These are phyloP conservation scores for Centropus unirufus DNA, from an alignment of 2,113 vertebrate genomes.

Conservation along the genomic window DNA sequence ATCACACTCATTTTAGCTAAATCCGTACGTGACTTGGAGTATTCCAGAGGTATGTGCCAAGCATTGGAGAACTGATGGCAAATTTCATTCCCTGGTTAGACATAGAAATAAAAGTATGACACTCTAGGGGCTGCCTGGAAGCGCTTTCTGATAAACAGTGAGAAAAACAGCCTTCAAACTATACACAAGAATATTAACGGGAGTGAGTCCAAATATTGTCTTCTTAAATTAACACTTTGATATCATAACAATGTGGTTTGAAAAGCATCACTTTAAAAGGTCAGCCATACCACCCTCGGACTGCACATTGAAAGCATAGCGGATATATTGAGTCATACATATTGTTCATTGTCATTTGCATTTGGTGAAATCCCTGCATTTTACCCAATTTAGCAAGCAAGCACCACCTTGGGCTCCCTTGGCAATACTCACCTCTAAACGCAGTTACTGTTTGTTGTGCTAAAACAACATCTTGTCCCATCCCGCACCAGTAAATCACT, in stretches of 20 bases:
- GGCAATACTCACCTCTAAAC: constrained; percentile 53
- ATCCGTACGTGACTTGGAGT: background rate
- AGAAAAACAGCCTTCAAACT: background rate
- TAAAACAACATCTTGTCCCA: constrained; percentile 45
- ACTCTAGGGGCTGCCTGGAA: background rate
- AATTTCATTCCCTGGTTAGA: background rate
- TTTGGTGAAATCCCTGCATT: constrained; percentile 84
- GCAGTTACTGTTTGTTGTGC: constrained; percentile 49
- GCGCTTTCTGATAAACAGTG: background rate
- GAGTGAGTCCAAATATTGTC: constrained; percentile 44
- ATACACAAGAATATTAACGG: background rate
- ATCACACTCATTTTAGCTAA: constrained; percentile 36
- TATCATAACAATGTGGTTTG: constrained; percentile 78
- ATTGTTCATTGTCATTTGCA: constrained; percentile 84
- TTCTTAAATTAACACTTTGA: constrained; percentile 56
- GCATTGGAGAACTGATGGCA: background rate
- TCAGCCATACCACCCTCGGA: constrained; percentile 69
- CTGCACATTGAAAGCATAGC: constrained; percentile 73
- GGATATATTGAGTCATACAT: constrained; percentile 82
- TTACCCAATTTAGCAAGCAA: constrained; percentile 75
- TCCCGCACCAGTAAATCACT: constrained; percentile 7
- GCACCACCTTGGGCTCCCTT: constrained; percentile 63
- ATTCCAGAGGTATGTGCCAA: background rate
- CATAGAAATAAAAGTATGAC: background rate
- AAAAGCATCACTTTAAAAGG: constrained; percentile 78